phyloP scores from a whole-genome alignment of 2,888 invertebrate species.

The Melangyna quadrimaculata region DNA sequence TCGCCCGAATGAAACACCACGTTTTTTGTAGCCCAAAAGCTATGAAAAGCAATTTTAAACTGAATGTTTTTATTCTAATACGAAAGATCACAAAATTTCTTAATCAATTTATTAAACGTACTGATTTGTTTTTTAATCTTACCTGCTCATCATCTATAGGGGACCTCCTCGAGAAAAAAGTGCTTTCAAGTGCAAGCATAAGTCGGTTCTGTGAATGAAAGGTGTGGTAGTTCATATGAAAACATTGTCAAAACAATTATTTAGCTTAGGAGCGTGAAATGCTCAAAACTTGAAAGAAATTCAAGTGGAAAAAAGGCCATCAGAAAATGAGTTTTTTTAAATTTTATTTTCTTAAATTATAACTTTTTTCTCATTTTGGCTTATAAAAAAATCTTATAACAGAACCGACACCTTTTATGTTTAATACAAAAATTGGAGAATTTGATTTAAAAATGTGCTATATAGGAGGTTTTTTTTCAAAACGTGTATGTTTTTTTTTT shows the following conservation, averaged over 20 bases:
- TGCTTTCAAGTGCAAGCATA: constrained; percentile 64
- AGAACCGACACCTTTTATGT: constrained; percentile 51
- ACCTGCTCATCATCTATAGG: constrained; percentile 66
- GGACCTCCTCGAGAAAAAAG: constrained; percentile 62
- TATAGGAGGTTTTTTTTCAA: background rate
- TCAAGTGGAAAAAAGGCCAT: constrained; percentile 8
- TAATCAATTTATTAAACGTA: background rate
- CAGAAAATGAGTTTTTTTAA: background rate
- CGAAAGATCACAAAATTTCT: background rate
- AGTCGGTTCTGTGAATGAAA: constrained; percentile 68
- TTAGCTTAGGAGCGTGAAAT: background rate
- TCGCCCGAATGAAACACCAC: too few relatives aligned
- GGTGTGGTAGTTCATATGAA: constrained; percentile 44
- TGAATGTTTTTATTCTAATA: background rate
- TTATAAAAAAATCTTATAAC: constrained; percentile 40
- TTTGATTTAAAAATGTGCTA: background rate
- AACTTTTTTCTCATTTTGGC: background rate
- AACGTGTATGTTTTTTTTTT: too few relatives aligned
- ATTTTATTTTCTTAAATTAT: background rate
- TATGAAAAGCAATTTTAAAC: too few relatives aligned
- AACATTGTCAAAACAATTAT: constrained; percentile 48
- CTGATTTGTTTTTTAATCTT: constrained; percentile 22
- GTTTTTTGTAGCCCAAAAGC: too few relatives aligned
- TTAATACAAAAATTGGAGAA: background rate
- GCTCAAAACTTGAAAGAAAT: background rate